Percentiles rank a stretch among this genome's conserved stretches.
phyloP scores from a whole-genome alignment of 1,140 invertebrate genomes.

The Saccostrea echinata region DNA sequence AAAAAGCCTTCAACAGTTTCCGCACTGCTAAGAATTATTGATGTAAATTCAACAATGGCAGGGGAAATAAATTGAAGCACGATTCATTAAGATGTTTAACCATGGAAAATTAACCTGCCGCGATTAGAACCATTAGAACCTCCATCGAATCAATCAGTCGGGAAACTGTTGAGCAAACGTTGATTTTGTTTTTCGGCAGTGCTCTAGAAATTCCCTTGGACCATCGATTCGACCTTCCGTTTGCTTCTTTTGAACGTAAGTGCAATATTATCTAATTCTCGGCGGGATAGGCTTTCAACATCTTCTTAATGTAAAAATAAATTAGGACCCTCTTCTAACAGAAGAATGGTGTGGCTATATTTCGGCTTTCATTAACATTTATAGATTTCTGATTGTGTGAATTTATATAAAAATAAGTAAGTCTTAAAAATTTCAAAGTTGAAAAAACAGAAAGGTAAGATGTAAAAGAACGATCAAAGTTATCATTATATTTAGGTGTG shows the following conservation, averaged over 20 bases:
- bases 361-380: background rate
- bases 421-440: too few relatives aligned
- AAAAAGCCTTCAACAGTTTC: background rate
- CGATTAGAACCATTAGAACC: background rate
- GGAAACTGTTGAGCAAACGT: conserved; percentile 28
- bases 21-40: background rate
- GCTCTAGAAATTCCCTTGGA: conserved; percentile 11
- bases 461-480: too few relatives aligned
- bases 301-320: conserved; percentile 27
- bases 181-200: conserved; percentile 19
- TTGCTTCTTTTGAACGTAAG: conserved; percentile 26
- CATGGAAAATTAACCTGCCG: conserved; percentile 23
- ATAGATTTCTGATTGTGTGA: background rate
- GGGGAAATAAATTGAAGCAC: conserved; percentile 35
- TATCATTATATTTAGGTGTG: too few relatives aligned
- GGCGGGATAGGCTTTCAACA: conserved; percentile 28
- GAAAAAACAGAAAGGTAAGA: too few relatives aligned
- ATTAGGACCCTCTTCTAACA: background rate
- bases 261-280: conserved; percentile 35
- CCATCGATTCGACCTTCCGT: conserved; percentile 34
- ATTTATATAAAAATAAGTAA: too few relatives aligned
- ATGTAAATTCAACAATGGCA: conserved; percentile 29
- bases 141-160: conserved; percentile 2
- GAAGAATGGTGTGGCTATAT: background rate
- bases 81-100: conserved; percentile 37